phyloP scores from a whole-genome alignment of 2,113 vertebrate genomes.

The Equus quagga region DNA sequence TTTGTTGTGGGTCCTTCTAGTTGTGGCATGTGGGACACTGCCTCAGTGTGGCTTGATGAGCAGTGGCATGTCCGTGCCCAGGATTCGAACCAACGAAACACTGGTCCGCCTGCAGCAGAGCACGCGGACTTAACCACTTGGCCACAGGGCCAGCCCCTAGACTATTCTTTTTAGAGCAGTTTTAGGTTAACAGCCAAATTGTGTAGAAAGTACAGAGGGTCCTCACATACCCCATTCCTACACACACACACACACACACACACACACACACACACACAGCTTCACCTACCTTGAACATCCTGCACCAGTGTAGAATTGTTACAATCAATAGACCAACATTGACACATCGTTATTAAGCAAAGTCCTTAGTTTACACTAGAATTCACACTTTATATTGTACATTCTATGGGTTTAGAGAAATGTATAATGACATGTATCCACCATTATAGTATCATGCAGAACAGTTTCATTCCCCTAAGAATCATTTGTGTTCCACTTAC shows the following conservation, averaged over 20 bases:
- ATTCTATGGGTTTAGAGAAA: neutral
- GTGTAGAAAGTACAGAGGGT: neutral
- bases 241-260: neutral
- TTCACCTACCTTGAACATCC: neutral
- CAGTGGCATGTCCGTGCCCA: too few relatives aligned
- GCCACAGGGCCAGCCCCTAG: too few relatives aligned
- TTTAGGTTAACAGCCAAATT: conserved; percentile 23
- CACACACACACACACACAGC: neutral
- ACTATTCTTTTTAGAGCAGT: neutral
- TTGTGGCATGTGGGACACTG: too few relatives aligned
- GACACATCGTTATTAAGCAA: neutral
- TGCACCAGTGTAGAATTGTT: neutral
- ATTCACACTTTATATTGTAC: conserved; percentile 4
- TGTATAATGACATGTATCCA: neutral
- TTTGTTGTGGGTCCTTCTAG: too few relatives aligned
- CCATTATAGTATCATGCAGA: neutral
- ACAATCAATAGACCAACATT: neutral
- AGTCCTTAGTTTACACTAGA: neutral
- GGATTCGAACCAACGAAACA: too few relatives aligned
- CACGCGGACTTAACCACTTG: too few relatives aligned
- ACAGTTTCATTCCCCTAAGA: conserved; percentile 19
- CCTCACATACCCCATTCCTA: neutral
- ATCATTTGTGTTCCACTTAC: neutral
- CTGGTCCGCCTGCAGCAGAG: too few relatives aligned
- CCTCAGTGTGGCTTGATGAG: too few relatives aligned